Conservation (phyloP, 2,113 vertebrate species). For the Aspiorhynchus laticeps region DNA sequence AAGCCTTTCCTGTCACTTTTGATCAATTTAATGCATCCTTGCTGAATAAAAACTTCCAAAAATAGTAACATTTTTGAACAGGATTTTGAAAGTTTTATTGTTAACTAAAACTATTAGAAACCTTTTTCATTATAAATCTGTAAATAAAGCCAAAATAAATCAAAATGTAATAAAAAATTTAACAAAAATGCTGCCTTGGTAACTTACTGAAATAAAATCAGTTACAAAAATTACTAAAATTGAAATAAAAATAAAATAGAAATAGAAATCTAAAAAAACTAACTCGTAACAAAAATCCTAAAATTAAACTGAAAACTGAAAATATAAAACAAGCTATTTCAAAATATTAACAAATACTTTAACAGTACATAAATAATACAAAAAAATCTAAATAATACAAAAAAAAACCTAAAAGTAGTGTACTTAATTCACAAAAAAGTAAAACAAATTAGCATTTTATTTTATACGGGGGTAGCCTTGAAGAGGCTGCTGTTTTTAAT, state of each 20-base stretch:
- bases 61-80: too few relatives aligned
- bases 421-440: neutral
- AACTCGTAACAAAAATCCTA: too few relatives aligned
- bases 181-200: neutral
- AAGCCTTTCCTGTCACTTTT: neutral
- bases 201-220: too few relatives aligned
- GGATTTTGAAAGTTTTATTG: too few relatives aligned
- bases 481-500: neutral
- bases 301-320: neutral
- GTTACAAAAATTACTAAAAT: too few relatives aligned
- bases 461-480: neutral
- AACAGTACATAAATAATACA: neutral
- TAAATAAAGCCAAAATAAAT: neutral
- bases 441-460: neutral
- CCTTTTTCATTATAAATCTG: neutral
- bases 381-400: neutral
- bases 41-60: neutral
- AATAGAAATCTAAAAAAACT: too few relatives aligned
- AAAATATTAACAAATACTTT: neutral
- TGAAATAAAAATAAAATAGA: too few relatives aligned
- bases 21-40: neutral
- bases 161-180: neutral
- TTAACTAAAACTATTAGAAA: neutral
- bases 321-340: neutral
- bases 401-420: neutral